phyloP scores from a whole-genome alignment of 2,888 invertebrate genomes.

The Lasioglossum figueresi region DNA sequence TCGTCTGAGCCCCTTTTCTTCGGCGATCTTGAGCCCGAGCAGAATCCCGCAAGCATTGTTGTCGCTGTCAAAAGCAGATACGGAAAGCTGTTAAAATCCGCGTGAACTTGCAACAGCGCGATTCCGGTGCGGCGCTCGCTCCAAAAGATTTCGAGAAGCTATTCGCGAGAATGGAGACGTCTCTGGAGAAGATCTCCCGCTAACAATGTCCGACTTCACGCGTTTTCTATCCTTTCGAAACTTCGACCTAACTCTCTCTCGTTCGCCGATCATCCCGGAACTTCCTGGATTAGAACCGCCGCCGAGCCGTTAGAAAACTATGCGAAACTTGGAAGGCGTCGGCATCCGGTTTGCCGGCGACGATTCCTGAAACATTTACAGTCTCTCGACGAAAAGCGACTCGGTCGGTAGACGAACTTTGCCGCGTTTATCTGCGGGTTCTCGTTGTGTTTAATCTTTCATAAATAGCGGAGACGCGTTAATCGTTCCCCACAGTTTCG shows the following conservation, averaged over 20 bases:
- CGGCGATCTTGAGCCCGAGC: slow-evolving; percentile 16
- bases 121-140: slow-evolving; percentile 43
- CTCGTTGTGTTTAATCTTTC: not conserved
- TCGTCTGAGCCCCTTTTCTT: slow-evolving; percentile 46
- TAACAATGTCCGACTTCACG: not conserved
- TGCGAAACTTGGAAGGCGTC: not conserved
- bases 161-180: slow-evolving; percentile 51
- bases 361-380: not conserved
- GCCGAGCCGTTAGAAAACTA: slow-evolving; percentile 6
- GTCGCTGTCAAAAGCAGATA: slow-evolving; percentile 60
- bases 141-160: slow-evolving; percentile 64
- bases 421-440: not conserved
- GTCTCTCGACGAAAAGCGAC: not conserved
- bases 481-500: not conserved
- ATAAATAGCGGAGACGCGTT: not conserved
- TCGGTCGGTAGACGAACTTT: not conserved
- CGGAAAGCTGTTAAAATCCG: slow-evolving; percentile 63
- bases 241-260: not conserved
- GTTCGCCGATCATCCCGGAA: not conserved
- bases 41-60: slow-evolving; percentile 48
- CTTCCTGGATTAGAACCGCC: slow-evolving; percentile 1
- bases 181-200: not conserved
- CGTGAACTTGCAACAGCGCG: slow-evolving; percentile 60
- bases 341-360: not conserved
- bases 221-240: slow-evolving; percentile 13